Percentiles rank a stretch among this genome's conserved stretches.
phyloP scores from a whole-genome alignment of 2,888 invertebrate genomes.

The Orthonevra nobilis region DNA sequence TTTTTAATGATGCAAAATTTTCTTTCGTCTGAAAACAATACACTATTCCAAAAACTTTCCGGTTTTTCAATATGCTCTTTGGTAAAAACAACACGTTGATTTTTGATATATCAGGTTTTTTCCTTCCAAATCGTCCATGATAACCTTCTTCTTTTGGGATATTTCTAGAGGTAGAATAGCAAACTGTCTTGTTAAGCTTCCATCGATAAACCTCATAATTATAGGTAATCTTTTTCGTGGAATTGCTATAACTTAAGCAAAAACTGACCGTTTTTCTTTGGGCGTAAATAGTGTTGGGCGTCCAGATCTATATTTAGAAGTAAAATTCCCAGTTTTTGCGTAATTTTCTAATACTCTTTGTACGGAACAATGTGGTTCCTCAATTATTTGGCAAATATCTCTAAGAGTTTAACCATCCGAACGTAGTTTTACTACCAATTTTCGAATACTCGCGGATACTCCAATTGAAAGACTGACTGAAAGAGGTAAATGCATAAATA shows the following conservation, averaged over 20 bases:
- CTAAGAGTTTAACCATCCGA: background rate
- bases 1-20: conserved; percentile 42
- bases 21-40: conserved; percentile 48
- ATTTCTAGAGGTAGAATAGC: background rate
- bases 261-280: background rate
- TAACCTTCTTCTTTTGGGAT: background rate
- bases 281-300: background rate
- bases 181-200: background rate
- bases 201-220: background rate
- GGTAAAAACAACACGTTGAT: background rate
- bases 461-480: too few species aligned
- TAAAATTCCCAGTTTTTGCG: background rate
- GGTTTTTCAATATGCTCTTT: background rate
- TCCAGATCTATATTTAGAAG: background rate
- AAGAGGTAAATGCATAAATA: too few species aligned
- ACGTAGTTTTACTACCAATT: background rate
- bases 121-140: background rate
- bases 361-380: background rate
- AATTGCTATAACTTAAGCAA: background rate
- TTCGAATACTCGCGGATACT: background rate
- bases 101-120: conserved; percentile 6
- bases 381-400: background rate
- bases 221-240: background rate
- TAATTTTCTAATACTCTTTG: background rate
- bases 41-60: conserved; percentile 5